These are phyloP conservation scores for Mus pahari DNA, from an alignment of 2,113 vertebrate species.

Conservation along the genomic window DNA sequence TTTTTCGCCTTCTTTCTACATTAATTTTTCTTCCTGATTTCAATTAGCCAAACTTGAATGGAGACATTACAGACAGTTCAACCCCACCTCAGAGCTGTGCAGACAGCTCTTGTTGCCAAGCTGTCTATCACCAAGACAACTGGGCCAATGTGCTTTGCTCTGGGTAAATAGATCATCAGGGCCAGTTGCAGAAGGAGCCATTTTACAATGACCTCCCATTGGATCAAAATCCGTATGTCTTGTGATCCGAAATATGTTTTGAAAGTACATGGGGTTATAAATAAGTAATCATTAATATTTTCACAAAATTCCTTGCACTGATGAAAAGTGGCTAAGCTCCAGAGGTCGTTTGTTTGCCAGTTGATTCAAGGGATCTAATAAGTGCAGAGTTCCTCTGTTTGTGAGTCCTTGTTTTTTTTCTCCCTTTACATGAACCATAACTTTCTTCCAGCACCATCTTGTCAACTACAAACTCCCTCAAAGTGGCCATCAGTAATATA, in stretches of 20 bases:
- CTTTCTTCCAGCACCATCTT: constrained; percentile 61
- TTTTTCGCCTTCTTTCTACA: constrained; percentile 71
- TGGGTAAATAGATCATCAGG: constrained; percentile 73
- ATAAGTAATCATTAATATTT: constrained; percentile 59
- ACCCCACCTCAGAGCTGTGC: constrained; percentile 74
- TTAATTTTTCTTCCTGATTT: constrained; percentile 81
- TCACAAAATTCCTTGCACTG: constrained; percentile 35
- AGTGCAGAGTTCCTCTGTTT: constrained; percentile 60
- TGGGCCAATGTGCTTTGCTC: constrained; percentile 72
- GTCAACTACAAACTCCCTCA: constrained; percentile 55
- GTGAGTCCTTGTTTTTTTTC: constrained; percentile 64
- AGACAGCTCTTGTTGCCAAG: constrained; percentile 79
- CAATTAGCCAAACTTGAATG: constrained; percentile 80
- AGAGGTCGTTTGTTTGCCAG: constrained; percentile 11
- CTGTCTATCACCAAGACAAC: constrained; percentile 81
- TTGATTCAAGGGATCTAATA: constrained; percentile 26
- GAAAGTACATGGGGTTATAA: constrained; percentile 51
- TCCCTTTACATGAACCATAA: constrained; percentile 59
- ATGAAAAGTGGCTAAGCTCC: constrained; percentile 40
- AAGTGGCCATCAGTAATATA: constrained; percentile 53
- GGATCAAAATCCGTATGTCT: constrained; percentile 61
- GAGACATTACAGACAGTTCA: constrained; percentile 79
- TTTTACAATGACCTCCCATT: constrained; percentile 61
- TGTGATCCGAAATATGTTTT: constrained; percentile 63
- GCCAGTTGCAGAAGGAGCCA: constrained; percentile 70